Evolutionary conservation across 53 echinoderm and acorn worm species (phyloP), one percentile per base, ranked within the genome.

Genomic region (Apostichopus leukothele): DNA sequence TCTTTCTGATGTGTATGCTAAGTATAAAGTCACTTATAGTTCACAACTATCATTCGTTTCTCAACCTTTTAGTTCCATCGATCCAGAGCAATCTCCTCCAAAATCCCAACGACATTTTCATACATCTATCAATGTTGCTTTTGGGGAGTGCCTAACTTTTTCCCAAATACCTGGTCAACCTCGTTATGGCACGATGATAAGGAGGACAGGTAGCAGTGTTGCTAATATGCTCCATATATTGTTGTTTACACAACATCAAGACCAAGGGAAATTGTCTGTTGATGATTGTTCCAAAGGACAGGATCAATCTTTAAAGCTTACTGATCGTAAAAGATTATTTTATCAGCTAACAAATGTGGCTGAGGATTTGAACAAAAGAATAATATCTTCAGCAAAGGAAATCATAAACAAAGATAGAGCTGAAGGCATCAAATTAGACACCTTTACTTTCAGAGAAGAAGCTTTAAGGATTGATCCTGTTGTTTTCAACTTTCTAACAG

Each of bases 161-260:
- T 84, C 63, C 6, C 84, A 84, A 7, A 60, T 84, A 18, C 60
- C 60, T 14, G 84, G 84, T 57, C 60, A 60, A 18, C 22, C 66
- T 1, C 84, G 84, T 4, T 83, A 83, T 83, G 84, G 84, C 18
- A 83, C 61, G 9, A 60, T 83, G 84, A 83, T 83, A 27, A 83
- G 84, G 55, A 55, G 84, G 60, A 57, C 84, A 19, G 84, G 63
- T n/a, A 54, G 60, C 13, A 63, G 57, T 63, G 12, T 84, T 9
- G 60, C 13, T 84, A 27, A 84, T 63, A 18, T 63, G 10, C 84
- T 60, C 13, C 84, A 83, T 83, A 20, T 83, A 7, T 26, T 60
- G n/a, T 27, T 83, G 5, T 60, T 60, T 60, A 19, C 61, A 5
- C n/a, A 61, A 60, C 39, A 39, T 39, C 39, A 39, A 39, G 39